Conservation (phyloP, 2,888 invertebrate genomes). For the Drosophila anceps region DNA sequence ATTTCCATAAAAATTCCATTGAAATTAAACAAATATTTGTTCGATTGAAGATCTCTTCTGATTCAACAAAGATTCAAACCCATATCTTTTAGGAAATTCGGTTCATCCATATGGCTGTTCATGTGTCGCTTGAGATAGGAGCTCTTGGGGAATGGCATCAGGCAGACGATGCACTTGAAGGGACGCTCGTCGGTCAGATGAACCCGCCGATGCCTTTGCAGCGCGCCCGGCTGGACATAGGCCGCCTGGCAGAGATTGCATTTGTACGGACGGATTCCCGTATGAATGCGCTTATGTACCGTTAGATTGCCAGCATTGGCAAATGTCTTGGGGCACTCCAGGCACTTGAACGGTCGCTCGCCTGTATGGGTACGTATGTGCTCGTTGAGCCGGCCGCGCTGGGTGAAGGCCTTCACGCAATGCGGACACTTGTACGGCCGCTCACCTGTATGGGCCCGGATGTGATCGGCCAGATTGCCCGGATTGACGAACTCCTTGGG, state of each 20-base stretch:
- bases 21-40: not conserved
- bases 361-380: slow-evolving; percentile 87
- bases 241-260: slow-evolving; percentile 40
- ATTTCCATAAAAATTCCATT: not conserved
- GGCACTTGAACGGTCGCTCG: slow-evolving; percentile 86
- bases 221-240: slow-evolving; percentile 36
- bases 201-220: slow-evolving; percentile 30
- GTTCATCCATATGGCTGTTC: slow-evolving; percentile 17
- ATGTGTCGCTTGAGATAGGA: slow-evolving; percentile 40
- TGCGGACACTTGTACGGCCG: slow-evolving; percentile 86
- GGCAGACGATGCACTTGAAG: slow-evolving; percentile 39
- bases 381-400: slow-evolving; percentile 87
- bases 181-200: slow-evolving; percentile 22
- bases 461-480: slow-evolving; percentile 86
- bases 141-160: slow-evolving; percentile 22
- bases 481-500: slow-evolving; percentile 34
- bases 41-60: not conserved
- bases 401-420: slow-evolving; percentile 86
- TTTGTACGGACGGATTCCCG: slow-evolving; percentile 34
- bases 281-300: slow-evolving; percentile 40
- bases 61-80: not conserved
- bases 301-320: slow-evolving; percentile 32
- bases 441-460: slow-evolving; percentile 86
- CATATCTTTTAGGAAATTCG: not conserved
- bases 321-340: slow-evolving; percentile 85